Percentiles rank a stretch among this genome's conserved stretches.
Conservation (phyloP, 2,113 vertebrate genomes). For the Lophotis ruficrista region DNA sequence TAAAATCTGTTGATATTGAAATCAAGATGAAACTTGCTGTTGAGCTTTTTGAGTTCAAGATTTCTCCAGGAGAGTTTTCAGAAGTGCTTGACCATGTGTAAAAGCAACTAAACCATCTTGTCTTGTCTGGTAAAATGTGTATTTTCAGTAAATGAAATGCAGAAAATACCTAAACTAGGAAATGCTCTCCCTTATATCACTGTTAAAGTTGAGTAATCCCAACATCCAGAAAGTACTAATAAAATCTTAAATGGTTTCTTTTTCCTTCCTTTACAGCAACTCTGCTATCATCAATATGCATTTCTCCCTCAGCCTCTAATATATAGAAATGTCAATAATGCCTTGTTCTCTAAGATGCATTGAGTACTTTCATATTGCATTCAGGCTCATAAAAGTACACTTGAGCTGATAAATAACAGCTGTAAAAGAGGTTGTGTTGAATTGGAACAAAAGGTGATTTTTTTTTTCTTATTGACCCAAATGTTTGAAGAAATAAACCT, state of each 20-base stretch:
- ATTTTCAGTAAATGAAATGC: not conserved
- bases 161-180: not conserved
- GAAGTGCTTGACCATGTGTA: not conserved
- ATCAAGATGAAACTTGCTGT: not conserved
- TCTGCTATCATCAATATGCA: not conserved
- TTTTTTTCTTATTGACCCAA: not conserved
- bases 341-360: not conserved
- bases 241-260: not conserved
- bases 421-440: not conserved
- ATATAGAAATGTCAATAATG: slow-evolving; percentile 10
- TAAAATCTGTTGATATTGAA: not conserved
- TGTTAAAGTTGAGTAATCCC: not conserved
- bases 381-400: not conserved
- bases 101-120: not conserved
- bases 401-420: slow-evolving; percentile 18
- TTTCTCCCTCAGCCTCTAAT: not conserved
- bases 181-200: not conserved
- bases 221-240: not conserved
- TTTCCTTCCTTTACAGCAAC: not conserved
- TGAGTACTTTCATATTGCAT: not conserved
- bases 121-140: not conserved
- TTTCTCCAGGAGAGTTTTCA: not conserved
- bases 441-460: not conserved
- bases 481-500: not conserved
- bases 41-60: not conserved